phyloP scores from a whole-genome alignment of 1,140 invertebrate species.

The Drosophila sp. region DNA sequence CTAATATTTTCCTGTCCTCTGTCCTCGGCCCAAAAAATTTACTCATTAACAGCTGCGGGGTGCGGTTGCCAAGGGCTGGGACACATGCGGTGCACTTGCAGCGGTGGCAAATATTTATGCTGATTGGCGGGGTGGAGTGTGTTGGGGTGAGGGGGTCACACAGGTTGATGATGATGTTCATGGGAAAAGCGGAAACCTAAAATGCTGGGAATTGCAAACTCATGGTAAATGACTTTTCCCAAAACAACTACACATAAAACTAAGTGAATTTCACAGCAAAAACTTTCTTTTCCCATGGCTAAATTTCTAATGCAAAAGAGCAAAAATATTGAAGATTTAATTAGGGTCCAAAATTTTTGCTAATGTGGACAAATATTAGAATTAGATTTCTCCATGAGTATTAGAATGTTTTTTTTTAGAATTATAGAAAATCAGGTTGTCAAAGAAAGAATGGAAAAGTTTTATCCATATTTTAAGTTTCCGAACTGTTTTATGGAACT shows the following conservation, averaged over 20 bases:
- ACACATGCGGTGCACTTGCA: constrained; percentile 77
- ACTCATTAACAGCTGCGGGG: constrained; percentile 72
- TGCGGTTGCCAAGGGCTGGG: constrained; percentile 28
- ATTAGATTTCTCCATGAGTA: too few relatives aligned
- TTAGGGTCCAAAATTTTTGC: too few relatives aligned
- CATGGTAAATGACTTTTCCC: constrained; percentile 12
- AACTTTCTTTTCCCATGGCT: neutral
- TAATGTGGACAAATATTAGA: too few relatives aligned
- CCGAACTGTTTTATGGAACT: too few relatives aligned
- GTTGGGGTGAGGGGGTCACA: constrained; percentile 43
- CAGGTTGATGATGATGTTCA: constrained; percentile 50
- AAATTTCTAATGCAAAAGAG: neutral
- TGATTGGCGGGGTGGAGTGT: constrained; percentile 62
- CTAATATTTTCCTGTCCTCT: constrained; percentile 75
- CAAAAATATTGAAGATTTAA: neutral
- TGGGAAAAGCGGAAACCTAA: constrained; percentile 40
- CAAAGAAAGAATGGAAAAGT: too few relatives aligned
- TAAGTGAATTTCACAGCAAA: neutral
- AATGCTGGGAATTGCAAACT: constrained; percentile 35
- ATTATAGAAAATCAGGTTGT: too few relatives aligned
- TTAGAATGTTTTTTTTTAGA: too few relatives aligned
- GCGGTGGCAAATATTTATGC: constrained; percentile 57
- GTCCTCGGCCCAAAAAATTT: constrained; percentile 57
- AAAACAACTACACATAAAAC: constrained; percentile 2
- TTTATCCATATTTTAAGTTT: too few relatives aligned